These are phyloP conservation scores for Corythornis vintsioides DNA, from an alignment of 2,113 vertebrate genomes.

Conservation along the genomic window DNA sequence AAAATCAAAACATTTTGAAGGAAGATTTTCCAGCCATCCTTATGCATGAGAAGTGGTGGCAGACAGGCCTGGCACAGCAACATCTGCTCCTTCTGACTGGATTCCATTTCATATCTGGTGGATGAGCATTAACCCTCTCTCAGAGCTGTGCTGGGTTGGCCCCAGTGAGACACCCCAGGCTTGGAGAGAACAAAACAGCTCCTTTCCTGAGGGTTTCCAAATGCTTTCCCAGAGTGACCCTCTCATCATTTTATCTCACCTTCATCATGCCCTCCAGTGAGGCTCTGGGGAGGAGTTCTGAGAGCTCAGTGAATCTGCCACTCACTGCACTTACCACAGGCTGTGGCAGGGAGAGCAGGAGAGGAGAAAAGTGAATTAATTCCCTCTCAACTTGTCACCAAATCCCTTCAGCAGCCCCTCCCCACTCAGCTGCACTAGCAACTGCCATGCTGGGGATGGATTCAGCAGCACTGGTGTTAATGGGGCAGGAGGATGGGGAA, in stretches of 20 bases:
- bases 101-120: slow-evolving; percentile 26
- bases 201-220: neutral
- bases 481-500: neutral
- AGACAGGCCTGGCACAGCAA: slow-evolving; percentile 26
- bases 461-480: neutral
- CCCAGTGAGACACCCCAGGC: neutral
- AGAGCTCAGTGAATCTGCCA: slow-evolving; percentile 22
- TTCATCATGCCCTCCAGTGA: neutral
- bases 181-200: neutral
- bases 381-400: slow-evolving; percentile 33
- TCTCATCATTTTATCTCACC: neutral
- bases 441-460: accelerated
- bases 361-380: slow-evolving; percentile 40
- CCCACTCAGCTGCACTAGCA: neutral
- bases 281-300: neutral
- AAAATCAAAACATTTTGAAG: slow-evolving; percentile 38
- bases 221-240: neutral
- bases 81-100: slow-evolving; percentile 28
- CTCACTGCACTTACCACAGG: slow-evolving; percentile 34
- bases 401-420: slow-evolving; percentile 19
- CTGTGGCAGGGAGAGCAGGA: neutral
- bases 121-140: neutral
- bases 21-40: slow-evolving; percentile 41
- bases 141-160: neutral
- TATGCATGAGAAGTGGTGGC: neutral